phyloP scores from a whole-genome alignment of 2,888 invertebrate species.

The Ophioninae sp. region DNA sequence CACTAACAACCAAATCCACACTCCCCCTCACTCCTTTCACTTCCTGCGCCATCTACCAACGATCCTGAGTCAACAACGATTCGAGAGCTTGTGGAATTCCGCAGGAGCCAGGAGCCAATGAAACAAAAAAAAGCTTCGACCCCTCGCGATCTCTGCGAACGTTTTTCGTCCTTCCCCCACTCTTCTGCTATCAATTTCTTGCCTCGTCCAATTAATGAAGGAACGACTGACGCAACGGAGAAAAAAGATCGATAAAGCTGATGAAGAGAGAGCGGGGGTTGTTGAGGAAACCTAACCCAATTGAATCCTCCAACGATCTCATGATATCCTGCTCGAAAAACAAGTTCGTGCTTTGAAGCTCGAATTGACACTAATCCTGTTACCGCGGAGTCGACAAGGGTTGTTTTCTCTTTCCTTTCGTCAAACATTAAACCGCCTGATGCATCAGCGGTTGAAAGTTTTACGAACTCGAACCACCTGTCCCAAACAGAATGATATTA shows the following conservation, averaged over 20 bases:
- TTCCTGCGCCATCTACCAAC: not conserved
- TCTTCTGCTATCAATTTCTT: not conserved
- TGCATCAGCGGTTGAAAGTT: not conserved
- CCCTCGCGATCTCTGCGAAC: not conserved
- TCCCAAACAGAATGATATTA: not conserved
- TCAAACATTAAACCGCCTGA: slow-evolving; percentile 6
- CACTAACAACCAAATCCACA: not conserved
- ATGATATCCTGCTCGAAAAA: slow-evolving; percentile 75
- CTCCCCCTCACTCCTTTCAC: too few species aligned
- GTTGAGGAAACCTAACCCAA: not conserved
- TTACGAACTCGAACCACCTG: not conserved
- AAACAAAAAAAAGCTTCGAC: slow-evolving; percentile 39
- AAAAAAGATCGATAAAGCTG: slow-evolving; percentile 18
- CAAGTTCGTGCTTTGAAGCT: slow-evolving; percentile 78
- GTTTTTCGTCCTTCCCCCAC: slow-evolving; percentile 6
- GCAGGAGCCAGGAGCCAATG: slow-evolving; percentile 49
- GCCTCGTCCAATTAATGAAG: slow-evolving; percentile 40
- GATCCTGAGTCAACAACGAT: not conserved
- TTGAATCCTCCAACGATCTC: slow-evolving; percentile 54
- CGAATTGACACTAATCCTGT: slow-evolving; percentile 77
- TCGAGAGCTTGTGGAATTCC: slow-evolving; percentile 23
- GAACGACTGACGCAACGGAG: slow-evolving; percentile 19
- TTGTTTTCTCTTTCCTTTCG: not conserved
- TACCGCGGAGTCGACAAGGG: slow-evolving; percentile 56
- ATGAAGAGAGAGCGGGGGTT: not conserved